phyloP scores from a whole-genome alignment of 2,888 invertebrate species.

The Pammene fasciana region DNA sequence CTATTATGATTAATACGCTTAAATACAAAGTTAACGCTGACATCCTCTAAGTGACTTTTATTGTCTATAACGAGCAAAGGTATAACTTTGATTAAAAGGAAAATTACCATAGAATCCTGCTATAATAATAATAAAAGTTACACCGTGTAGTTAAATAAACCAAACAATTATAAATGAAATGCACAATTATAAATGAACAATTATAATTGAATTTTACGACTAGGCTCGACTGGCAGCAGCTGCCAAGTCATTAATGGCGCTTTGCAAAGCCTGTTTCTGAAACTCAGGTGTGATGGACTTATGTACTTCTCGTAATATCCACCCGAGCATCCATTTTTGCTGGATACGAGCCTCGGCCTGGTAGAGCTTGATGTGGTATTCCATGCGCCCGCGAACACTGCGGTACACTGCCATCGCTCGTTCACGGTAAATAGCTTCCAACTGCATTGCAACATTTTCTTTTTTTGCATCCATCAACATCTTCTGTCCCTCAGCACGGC shows the following conservation, averaged over 20 bases:
- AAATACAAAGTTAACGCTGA: neutral
- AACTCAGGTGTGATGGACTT: conserved; percentile 94
- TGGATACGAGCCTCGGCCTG: conserved; percentile 90
- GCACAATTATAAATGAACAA: neutral
- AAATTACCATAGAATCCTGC: neutral
- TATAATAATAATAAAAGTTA: conserved; percentile 11
- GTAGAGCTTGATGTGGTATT: conserved; percentile 94
- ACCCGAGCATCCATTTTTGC: conserved; percentile 96
- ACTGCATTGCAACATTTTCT: conserved; percentile 95
- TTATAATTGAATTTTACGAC: neutral
- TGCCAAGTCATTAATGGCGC: conserved; percentile 92
- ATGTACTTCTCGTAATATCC: conserved; percentile 92
- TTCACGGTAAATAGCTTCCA: conserved; percentile 94
- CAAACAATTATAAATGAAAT: conserved; percentile 1
- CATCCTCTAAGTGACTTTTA: neutral
- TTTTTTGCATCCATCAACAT: conserved; percentile 91
- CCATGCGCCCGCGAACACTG: conserved; percentile 89
- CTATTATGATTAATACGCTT: neutral
- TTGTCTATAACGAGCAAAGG: neutral
- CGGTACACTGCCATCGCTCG: conserved; percentile 79
- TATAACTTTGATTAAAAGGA: conserved; percentile 25
- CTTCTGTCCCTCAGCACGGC: conserved; percentile 89
- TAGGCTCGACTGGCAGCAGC: conserved; percentile 80
- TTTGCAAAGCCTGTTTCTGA: conserved; percentile 92
- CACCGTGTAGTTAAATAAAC: conserved; percentile 16